phyloP scores from a whole-genome alignment of 2,113 vertebrate species.

The Pseudorasbora parva region DNA sequence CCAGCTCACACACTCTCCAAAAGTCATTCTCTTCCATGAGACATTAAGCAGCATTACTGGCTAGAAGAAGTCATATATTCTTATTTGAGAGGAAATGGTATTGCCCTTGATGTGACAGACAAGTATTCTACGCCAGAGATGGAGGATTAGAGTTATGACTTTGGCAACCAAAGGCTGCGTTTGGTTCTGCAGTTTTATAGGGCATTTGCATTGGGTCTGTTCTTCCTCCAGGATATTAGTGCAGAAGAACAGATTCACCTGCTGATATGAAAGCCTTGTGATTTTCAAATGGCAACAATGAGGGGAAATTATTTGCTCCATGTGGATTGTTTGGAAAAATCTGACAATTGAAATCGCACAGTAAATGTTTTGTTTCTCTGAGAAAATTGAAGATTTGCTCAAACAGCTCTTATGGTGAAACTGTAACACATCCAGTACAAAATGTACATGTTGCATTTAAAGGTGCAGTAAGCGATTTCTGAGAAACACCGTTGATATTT shows the following conservation, averaged over 20 bases:
- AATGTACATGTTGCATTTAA: no score
- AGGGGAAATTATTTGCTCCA: neutral
- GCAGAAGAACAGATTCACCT: slow-evolving; percentile 41
- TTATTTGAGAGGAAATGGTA: slow-evolving; percentile 42
- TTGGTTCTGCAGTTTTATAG: slow-evolving; percentile 42
- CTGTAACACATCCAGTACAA: no score
- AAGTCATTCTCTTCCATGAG: slow-evolving; percentile 18
- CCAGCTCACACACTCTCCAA: slow-evolving; percentile 5
- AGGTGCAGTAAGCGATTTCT: no score
- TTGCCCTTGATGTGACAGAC: slow-evolving; percentile 45
- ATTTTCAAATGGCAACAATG: neutral
- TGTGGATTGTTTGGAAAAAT: neutral
- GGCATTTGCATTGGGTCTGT: slow-evolving; percentile 28
- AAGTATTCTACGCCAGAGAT: slow-evolving; percentile 14
- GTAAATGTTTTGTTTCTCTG: neutral
- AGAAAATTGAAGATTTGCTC: neutral
- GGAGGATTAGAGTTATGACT: slow-evolving; percentile 50
- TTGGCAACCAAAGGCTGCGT: slow-evolving; percentile 33
- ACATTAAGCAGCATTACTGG: slow-evolving; percentile 43
- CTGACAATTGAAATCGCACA: neutral
- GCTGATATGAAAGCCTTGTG: slow-evolving; percentile 15
- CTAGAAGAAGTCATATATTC: slow-evolving; percentile 38
- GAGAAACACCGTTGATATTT: no score
- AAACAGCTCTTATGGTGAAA: no score
- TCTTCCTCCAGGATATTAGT: slow-evolving; percentile 45